phyloP scores from a whole-genome alignment of 2,888 invertebrate species.

The Eretmocerus hayati region DNA sequence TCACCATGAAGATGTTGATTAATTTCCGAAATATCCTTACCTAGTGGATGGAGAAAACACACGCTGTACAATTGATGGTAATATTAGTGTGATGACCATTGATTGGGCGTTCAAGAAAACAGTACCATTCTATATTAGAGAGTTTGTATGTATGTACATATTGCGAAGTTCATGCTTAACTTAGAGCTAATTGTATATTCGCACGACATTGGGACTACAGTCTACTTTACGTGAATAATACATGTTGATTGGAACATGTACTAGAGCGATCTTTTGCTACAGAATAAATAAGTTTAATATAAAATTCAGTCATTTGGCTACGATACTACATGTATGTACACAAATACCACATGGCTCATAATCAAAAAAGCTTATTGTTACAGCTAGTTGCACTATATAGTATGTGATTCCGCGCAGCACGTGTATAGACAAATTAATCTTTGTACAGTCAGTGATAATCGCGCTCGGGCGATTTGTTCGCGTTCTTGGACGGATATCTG shows the following conservation, averaged over 20 bases:
- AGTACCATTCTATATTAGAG: constrained; percentile 10
- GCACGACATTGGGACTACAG: constrained; percentile 9
- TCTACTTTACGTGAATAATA: constrained; percentile 13
- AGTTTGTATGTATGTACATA: constrained; percentile 22
- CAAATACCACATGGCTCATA: constrained; percentile 15
- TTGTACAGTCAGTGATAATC: constrained; percentile 2
- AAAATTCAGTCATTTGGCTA: constrained; percentile 18
- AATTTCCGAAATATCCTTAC: no score
- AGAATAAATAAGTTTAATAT: constrained; percentile 33
- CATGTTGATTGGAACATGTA: constrained; percentile 14
- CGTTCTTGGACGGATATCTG: no score
- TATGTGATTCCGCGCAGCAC: background rate
- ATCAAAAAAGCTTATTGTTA: constrained; percentile 3
- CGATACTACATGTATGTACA: constrained; percentile 25
- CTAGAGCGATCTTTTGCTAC: constrained; percentile 18
- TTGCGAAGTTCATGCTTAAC: constrained; percentile 10
- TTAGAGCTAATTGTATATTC: constrained; percentile 7
- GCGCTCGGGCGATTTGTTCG: no score
- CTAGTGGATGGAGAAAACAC: no score
- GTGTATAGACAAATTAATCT: background rate
- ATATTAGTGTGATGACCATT: no score
- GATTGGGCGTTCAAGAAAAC: no score
- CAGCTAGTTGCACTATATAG: constrained; percentile 11
- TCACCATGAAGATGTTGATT: no score
- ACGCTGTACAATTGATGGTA: no score